These are phyloP conservation scores for Hydra vulgaris DNA, from an alignment of 30 jellyfish, hydroid and myxozoan genomes.

Conservation along the genomic window DNA sequence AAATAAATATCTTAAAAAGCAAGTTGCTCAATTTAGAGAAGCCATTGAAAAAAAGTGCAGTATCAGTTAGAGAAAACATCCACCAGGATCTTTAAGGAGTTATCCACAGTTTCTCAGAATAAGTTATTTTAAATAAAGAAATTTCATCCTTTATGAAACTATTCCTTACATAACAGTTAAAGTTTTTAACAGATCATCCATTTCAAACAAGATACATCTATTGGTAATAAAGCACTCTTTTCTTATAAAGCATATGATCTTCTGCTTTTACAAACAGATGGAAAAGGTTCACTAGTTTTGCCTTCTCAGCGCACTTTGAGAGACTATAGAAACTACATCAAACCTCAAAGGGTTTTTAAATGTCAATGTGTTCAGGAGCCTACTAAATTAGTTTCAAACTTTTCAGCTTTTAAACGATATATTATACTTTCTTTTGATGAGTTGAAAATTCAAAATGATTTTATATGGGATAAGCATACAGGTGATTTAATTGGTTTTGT, in stretches of 20 bases:
- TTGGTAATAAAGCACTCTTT: neutral
- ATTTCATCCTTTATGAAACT: no score
- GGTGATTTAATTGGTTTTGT: slow-evolving; percentile 9
- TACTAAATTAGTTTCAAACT: neutral
- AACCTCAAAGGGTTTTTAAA: neutral
- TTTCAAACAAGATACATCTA: neutral
- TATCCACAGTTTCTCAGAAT: neutral
- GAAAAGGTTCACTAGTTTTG: neutral
- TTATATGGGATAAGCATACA: neutral
- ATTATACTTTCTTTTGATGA: neutral
- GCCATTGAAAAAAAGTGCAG: no score
- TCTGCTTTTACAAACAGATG: neutral
- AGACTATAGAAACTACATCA: neutral
- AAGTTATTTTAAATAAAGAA: neutral
- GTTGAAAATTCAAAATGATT: neutral
- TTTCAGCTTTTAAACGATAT: neutral
- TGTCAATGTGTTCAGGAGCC: neutral
- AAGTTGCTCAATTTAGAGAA: no score
- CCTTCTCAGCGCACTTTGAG: neutral
- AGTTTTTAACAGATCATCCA: neutral
- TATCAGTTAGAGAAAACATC: no score
- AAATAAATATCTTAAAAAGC: no score
- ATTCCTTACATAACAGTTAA: neutral
- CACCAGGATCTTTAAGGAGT: no score
- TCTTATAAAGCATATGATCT: neutral